phyloP scores from a whole-genome alignment of 2,797 vertebrate species.

The Gallinago nigripennis region DNA sequence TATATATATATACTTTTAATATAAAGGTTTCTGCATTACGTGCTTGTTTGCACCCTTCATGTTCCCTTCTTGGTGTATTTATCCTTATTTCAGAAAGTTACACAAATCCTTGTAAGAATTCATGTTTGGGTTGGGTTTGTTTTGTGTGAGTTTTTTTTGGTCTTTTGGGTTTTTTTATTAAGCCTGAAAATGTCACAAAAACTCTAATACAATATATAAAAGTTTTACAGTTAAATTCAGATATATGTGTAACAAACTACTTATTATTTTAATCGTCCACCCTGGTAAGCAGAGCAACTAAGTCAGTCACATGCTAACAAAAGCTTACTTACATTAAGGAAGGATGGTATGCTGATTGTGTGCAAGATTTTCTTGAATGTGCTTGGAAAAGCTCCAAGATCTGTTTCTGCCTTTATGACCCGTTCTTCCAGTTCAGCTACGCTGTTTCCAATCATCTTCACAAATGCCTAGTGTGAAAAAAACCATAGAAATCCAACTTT shows the following conservation, averaged over 20 bases:
- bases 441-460: constrained; percentile 87
- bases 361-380: constrained; percentile 90
- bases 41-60: neutral
- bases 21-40: neutral
- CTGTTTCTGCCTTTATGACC: constrained; percentile 89
- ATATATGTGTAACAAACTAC: neutral
- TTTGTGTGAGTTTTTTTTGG: too few species aligned
- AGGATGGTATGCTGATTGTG: constrained; percentile 86
- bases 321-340: constrained; percentile 82
- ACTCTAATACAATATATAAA: neutral
- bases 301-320: neutral
- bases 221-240: neutral
- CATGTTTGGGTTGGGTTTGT: neutral
- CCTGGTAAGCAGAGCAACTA: neutral
- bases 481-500: neutral
- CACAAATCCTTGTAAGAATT: neutral
- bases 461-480: constrained; percentile 83
- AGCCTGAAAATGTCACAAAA: neutral
- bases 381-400: constrained; percentile 85
- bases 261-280: neutral
- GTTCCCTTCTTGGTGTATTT: neutral
- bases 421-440: constrained; percentile 90
- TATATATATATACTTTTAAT: neutral
- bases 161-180: neutral
- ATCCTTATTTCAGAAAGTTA: neutral